phyloP scores from a whole-genome alignment of 2,113 vertebrate species.

The Callorhinus ursinus region DNA sequence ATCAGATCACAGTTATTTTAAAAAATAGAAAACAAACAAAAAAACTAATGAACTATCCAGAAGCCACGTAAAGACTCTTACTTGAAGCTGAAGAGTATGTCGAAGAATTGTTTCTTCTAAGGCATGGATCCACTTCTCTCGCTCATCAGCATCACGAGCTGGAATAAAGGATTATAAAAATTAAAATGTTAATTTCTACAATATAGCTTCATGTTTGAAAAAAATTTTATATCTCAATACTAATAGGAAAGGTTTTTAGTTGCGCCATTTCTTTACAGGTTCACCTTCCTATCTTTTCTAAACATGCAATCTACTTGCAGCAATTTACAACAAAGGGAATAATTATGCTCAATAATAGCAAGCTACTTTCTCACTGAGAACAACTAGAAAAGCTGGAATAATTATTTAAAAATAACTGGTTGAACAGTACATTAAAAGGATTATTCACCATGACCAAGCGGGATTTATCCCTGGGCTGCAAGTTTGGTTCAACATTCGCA shows the following conservation, averaged over 20 bases:
- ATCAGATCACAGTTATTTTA: background rate
- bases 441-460: too few species aligned
- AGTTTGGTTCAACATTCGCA: too few species aligned
- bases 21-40: background rate
- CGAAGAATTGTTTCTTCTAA: conserved; percentile 99
- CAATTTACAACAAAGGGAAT: conserved; percentile 29
- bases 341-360: background rate
- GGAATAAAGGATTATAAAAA: conserved; percentile 68
- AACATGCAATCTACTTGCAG: conserved; percentile 5
- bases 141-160: conserved; percentile 99
- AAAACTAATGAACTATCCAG: background rate
- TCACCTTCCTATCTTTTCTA: background rate
- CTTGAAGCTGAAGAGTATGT: conserved; percentile 96
- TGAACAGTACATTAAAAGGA: background rate
- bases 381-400: conserved; percentile 35
- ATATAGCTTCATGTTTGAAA: conserved; percentile 9
- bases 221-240: conserved; percentile 2
- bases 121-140: conserved; percentile 99
- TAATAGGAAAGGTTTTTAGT: conserved; percentile 8
- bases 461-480: too few species aligned
- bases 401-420: conserved; percentile 4
- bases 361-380: conserved; percentile 21
- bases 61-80: conserved; percentile 81
- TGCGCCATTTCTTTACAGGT: background rate
- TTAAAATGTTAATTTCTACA: conserved; percentile 28